Conservation (phyloP, 2,113 vertebrate genomes). For the Tursiops truncatus region DNA sequence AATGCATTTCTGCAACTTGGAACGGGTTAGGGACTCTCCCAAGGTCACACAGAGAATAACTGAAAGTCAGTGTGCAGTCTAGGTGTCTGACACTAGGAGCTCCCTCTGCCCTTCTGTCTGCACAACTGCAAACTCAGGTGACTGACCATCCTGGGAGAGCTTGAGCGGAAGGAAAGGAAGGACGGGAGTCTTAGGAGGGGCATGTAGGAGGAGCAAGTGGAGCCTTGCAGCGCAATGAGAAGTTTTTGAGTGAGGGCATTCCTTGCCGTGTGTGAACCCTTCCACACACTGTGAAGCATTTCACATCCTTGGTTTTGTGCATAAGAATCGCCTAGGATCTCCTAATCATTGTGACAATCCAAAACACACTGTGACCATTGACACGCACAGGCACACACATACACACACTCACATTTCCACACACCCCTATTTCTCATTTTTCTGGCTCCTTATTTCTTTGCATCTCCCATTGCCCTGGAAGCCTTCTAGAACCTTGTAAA, state of each 20-base stretch:
- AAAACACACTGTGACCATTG: background rate
- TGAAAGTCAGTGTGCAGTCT: background rate
- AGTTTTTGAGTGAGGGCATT: background rate
- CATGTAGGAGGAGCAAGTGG: background rate
- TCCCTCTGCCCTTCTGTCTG: too few species aligned
- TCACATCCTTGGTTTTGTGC: background rate
- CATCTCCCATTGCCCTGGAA: background rate
- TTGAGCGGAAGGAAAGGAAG: background rate
- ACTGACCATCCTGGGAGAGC: background rate
- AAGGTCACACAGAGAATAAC: background rate
- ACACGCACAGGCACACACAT: background rate
- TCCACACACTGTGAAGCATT: background rate
- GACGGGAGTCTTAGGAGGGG: fast-evolving
- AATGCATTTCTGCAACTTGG: background rate
- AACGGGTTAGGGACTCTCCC: background rate
- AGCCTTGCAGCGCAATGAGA: background rate
- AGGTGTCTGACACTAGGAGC: background rate
- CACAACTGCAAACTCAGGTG: background rate
- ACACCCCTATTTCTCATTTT: background rate
- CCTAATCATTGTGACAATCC: background rate
- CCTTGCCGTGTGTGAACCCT: background rate
- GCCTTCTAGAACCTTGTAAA: background rate
- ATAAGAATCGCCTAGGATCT: background rate
- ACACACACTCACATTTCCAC: background rate
- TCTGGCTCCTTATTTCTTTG: background rate